Base-by-base conservation (phyloP, 2,888 invertebrate species). In the Amiota minor region DNA sequence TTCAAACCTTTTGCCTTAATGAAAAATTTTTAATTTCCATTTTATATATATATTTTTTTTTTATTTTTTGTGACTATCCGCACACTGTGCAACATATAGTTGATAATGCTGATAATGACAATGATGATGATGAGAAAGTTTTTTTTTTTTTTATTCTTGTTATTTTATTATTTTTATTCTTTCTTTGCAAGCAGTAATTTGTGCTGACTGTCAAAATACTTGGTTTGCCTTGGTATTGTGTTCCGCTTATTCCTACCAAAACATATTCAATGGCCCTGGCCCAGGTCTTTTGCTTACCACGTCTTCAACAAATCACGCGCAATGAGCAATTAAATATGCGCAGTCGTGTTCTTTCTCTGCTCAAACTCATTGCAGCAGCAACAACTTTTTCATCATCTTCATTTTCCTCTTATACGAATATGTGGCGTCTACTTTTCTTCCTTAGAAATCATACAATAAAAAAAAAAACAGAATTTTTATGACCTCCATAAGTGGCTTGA, bases 271-370 rank as follows among this genome's bases (percentile, higher is more conserved):
- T 23, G 23, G 23, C 23, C 23, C 23, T 23, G 23, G 23, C 6
- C 35, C 0, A 3, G 35, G 35, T 35, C 35, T 35, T n/a, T 20
- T 11, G 23, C 61, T 45, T 10, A n/a, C 72, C 12, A 46, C 70
- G 50, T 71, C 50, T 50, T 62, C 47, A 56, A 74, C 71, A 73
- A 84, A 82, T 82, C 82, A 80, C 81, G 78, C 83, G 81, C 80
- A 80, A 83, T 83, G 82, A 83, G 80, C 82, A 83, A 83, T 83
- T 83, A 83, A 83, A 83, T 83, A 83, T 83, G 83, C 83, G 81
- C 83, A 83, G 83, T 83, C 83, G 83, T 83, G 83, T 83, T 68
- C 50, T 53, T 20, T 12, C 20, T 23, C 18, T n/a, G 8, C 12
- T 2, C 11, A 23, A 62, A 12, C 14, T 23, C 45, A 18, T 10